These are phyloP conservation scores for Trichonephila clavipes DNA, from an alignment of 1,140 invertebrate genomes.

Conservation along the genomic window DNA sequence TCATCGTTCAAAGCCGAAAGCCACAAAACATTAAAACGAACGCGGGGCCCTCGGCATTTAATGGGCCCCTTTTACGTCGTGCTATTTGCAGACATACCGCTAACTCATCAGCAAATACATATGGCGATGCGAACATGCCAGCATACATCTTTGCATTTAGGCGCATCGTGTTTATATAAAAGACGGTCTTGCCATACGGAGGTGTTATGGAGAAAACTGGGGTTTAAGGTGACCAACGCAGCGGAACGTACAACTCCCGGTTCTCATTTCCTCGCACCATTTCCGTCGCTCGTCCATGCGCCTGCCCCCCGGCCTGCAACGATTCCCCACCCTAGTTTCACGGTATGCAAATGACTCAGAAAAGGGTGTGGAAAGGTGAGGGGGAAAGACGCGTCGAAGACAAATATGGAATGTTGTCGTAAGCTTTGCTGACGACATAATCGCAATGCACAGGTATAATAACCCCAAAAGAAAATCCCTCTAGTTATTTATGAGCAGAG, in stretches of 20 bases:
- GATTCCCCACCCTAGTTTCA: slow-evolving; percentile 28
- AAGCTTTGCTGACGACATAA: slow-evolving; percentile 64
- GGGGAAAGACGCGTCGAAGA: slow-evolving; percentile 35
- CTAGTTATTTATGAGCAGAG: slow-evolving; percentile 41
- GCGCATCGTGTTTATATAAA: slow-evolving; percentile 39
- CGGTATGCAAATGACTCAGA: slow-evolving; percentile 68
- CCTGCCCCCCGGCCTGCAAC: background rate
- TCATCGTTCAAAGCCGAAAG: slow-evolving; percentile 67
- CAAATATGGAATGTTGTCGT: slow-evolving; percentile 57
- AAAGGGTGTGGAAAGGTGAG: background rate
- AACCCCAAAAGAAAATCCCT: slow-evolving; percentile 63
- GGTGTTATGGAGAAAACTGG: slow-evolving; percentile 58
- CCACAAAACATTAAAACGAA: slow-evolving; percentile 73
- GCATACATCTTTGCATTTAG: slow-evolving; percentile 32
- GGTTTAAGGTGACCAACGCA: slow-evolving; percentile 69
- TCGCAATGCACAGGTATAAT: slow-evolving; percentile 54
- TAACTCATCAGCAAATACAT: slow-evolving; percentile 71
- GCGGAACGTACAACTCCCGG: slow-evolving; percentile 59
- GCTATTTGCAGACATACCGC: slow-evolving; percentile 58
- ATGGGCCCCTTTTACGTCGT: slow-evolving; percentile 61
- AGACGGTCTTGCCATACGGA: slow-evolving; percentile 10
- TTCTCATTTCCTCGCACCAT: slow-evolving; percentile 75
- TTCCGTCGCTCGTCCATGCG: slow-evolving; percentile 44
- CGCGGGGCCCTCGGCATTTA: slow-evolving; percentile 52
- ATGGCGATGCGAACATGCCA: background rate